phyloP scores from a whole-genome alignment of 2,797 vertebrate genomes.

The Lerista edwardsae region DNA sequence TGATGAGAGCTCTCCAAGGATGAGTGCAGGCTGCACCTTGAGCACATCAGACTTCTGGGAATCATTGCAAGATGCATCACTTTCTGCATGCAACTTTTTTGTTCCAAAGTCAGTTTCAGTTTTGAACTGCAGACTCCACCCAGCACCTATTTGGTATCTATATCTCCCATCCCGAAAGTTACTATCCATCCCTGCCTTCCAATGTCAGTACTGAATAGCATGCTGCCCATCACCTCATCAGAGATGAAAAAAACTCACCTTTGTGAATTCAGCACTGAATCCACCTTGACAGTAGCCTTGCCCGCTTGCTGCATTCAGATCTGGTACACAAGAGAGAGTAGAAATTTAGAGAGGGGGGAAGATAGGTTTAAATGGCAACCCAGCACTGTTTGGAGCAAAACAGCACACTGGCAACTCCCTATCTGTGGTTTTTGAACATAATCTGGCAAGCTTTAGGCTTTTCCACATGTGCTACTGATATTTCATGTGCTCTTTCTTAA shows the following conservation, averaged over 20 bases:
- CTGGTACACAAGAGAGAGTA: conserved; percentile 67
- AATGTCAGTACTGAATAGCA: not conserved
- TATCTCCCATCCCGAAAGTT: not conserved
- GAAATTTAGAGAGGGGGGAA: not conserved
- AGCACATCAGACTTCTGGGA: not conserved
- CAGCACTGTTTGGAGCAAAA: not conserved
- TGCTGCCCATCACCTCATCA: not conserved
- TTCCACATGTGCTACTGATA: not conserved
- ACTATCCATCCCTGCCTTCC: too few relatives aligned
- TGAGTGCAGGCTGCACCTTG: not conserved
- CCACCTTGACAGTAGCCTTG: conserved; percentile 95
- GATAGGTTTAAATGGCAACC: not conserved
- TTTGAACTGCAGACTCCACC: not conserved
- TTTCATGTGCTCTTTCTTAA: not conserved
- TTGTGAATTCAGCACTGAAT: conserved; percentile 93
- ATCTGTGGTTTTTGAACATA: not conserved
- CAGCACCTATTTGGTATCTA: too few relatives aligned
- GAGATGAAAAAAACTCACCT: conserved; percentile 73
- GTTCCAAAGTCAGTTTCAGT: not conserved
- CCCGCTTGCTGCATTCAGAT: conserved; percentile 73
- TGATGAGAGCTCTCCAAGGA: not conserved
- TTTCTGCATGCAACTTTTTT: not conserved
- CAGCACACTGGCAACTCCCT: not conserved
- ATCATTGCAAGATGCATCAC: not conserved
- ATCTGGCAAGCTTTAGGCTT: not conserved